A percentile compares a stretch with the other conserved stretches of the same genome.
These are phyloP conservation scores for Tyrannus savana DNA, from an alignment of 2,113 vertebrate genomes.

Conservation along the genomic window DNA sequence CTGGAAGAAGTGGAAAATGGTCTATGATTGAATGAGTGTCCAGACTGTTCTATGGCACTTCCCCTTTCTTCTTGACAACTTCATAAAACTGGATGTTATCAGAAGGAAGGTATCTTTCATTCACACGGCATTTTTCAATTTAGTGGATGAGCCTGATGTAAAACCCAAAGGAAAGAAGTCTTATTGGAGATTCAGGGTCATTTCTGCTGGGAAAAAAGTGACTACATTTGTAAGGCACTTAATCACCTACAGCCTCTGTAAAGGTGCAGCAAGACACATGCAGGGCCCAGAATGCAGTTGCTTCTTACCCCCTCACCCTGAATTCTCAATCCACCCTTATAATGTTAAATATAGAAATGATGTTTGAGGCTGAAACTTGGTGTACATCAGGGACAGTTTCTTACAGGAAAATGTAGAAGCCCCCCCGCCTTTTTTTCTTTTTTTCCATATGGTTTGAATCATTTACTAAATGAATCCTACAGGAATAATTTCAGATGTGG, in stretches of 20 bases:
- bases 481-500: constrained; percentile 65
- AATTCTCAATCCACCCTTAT: background rate
- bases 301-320: background rate
- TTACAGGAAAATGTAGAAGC: constrained; percentile 47
- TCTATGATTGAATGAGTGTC: constrained; percentile 3
- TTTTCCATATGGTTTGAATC: constrained; percentile 61
- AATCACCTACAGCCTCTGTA: background rate
- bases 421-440: background rate
- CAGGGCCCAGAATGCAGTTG: background rate
- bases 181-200: background rate
- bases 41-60: background rate
- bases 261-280: background rate
- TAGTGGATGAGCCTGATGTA: background rate
- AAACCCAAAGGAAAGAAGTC: background rate
- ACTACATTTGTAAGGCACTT: background rate
- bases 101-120: background rate
- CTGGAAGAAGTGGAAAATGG: background rate
- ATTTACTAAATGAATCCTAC: constrained; percentile 61
- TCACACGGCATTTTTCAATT: constrained; percentile 15
- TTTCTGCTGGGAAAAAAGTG: background rate
- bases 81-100: background rate
- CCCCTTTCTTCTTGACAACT: constrained; percentile 19
- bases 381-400: constrained; percentile 38
- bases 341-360: constrained; percentile 32
- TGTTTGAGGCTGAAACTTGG: background rate